phyloP scores from a whole-genome alignment of 2,113 vertebrate species.

The Triplophysa siluroides region DNA sequence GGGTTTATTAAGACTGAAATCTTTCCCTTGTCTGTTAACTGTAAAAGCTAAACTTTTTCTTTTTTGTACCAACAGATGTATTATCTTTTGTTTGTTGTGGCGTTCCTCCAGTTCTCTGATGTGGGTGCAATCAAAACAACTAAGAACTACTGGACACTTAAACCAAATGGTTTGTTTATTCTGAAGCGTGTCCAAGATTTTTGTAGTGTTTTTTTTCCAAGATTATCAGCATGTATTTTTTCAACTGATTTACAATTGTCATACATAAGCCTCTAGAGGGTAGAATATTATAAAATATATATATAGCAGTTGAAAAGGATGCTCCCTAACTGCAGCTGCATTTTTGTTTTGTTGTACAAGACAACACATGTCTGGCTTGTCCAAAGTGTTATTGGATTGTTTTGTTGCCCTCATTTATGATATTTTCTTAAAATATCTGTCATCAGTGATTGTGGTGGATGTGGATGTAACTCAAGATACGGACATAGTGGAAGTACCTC shows the following conservation, averaged over 20 bases:
- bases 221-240: not conserved
- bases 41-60: not conserved
- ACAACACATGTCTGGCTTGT: too few species aligned
- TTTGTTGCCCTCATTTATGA: too few species aligned
- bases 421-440: too few species aligned
- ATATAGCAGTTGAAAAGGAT: too few species aligned
- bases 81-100: slow-evolving; percentile 38
- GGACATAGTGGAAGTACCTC: slow-evolving; percentile 37
- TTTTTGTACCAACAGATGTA: slow-evolving; percentile 47
- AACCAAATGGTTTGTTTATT: slow-evolving; percentile 53
- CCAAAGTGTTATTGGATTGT: not conserved
- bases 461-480: slow-evolving; percentile 34
- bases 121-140: slow-evolving; percentile 22
- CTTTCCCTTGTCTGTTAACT: not conserved
- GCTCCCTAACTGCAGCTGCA: too few species aligned
- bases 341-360: too few species aligned
- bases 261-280: too few species aligned
- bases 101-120: slow-evolving; percentile 10
- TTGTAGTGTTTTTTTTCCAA: not conserved
- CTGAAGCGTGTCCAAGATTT: not conserved
- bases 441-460: slow-evolving; percentile 47
- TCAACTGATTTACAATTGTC: not conserved
- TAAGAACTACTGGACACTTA: slow-evolving; percentile 47
- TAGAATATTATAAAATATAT: too few species aligned
- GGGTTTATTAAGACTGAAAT: not conserved